Conservation (phyloP, 2,888 invertebrate genomes). For the Kuschelorhynchus macadamiae region DNA sequence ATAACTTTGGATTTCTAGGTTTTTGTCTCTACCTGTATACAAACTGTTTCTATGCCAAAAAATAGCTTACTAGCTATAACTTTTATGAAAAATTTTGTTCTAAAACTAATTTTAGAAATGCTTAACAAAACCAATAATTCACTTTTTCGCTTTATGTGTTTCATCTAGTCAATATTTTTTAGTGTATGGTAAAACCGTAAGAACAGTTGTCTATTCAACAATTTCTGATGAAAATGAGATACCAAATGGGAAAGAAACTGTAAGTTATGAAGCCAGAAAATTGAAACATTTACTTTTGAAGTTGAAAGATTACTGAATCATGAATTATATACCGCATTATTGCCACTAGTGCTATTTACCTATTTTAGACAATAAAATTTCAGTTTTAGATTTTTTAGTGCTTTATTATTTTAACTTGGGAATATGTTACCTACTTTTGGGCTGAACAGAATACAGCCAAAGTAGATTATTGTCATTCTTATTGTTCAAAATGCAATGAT, state of each 20-base stretch:
- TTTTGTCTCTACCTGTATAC: too few relatives aligned
- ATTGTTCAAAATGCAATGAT: conserved; percentile 18
- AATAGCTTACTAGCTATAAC: too few relatives aligned
- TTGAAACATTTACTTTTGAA: conserved; percentile 86
- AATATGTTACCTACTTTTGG: background rate
- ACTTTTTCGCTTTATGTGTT: too few relatives aligned
- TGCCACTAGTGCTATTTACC: background rate
- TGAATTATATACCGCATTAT: background rate
- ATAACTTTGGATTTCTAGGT: too few relatives aligned
- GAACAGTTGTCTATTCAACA: conserved; percentile 86
- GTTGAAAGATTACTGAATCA: conserved; percentile 68
- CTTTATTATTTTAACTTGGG: background rate
- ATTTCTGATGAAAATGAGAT: conserved; percentile 78
- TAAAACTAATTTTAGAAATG: too few relatives aligned
- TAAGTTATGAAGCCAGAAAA: conserved; percentile 90
- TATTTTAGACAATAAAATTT: background rate
- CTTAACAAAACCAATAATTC: too few relatives aligned
- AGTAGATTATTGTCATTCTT: conserved; percentile 31
- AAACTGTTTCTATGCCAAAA: too few relatives aligned
- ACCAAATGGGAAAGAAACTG: conserved; percentile 86
- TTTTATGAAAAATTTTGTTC: too few relatives aligned
- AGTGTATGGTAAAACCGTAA: conserved; percentile 88
- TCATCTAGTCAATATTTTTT: too few relatives aligned
- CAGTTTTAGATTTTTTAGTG: conserved; percentile 7
- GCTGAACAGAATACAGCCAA: background rate